Conservation (phyloP, 2,113 vertebrate genomes). For the Salminus brasiliensis region DNA sequence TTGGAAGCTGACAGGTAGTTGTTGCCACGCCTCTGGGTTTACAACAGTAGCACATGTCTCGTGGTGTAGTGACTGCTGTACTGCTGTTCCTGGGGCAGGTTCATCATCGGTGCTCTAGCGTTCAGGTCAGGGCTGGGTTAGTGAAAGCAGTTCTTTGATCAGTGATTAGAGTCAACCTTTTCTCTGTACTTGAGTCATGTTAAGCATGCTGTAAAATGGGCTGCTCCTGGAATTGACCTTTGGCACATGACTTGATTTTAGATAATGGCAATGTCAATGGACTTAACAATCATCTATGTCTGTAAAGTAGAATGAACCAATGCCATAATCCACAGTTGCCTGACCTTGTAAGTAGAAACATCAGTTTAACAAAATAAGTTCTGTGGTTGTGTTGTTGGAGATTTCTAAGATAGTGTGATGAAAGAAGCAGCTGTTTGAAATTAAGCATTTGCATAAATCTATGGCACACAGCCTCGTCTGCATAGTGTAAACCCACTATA, state of each 20-base stretch:
- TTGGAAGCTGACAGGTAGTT: neutral
- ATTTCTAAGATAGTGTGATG: neutral
- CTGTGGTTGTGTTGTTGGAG: neutral
- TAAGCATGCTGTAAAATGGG: neutral
- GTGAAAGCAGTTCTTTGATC: neutral
- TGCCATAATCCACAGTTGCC: neutral
- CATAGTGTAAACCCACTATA: neutral
- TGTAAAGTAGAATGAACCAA: neutral
- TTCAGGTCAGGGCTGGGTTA: neutral
- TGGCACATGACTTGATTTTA: neutral
- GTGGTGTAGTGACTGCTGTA: neutral
- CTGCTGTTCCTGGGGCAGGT: neutral
- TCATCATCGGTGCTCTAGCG: neutral
- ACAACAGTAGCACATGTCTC: neutral
- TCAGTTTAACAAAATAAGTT: neutral
- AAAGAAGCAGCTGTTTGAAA: neutral
- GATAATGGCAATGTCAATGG: neutral
- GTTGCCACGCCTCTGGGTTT: neutral
- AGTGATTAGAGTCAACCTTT: neutral
- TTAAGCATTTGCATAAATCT: neutral
- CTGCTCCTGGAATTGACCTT: conserved; percentile 1
- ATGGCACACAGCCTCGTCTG: neutral
- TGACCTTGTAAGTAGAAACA: too few relatives aligned
- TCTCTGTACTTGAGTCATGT: neutral
- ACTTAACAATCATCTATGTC: neutral